A percentile compares a stretch with the other conserved stretches of the same genome.
Conservation (phyloP, 2,113 vertebrate genomes). For the Pangasianodon gigas region DNA sequence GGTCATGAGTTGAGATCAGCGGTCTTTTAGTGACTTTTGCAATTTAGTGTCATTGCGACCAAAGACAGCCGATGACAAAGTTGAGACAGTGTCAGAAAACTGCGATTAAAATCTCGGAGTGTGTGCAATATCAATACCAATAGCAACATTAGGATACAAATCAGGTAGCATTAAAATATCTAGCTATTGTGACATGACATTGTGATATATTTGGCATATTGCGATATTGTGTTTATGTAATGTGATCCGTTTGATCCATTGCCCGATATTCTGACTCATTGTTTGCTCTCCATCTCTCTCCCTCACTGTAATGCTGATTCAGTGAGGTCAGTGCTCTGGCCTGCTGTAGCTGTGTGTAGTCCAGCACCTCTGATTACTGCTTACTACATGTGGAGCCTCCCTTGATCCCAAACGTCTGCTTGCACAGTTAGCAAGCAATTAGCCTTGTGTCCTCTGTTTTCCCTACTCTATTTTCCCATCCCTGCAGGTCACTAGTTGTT, state of each 20-base stretch:
- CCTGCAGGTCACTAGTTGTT: not conserved
- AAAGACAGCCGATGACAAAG: too few species aligned
- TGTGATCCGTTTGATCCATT: not conserved
- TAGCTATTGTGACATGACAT: not conserved
- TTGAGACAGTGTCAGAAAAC: too few species aligned
- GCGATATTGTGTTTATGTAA: not conserved
- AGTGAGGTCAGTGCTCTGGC: slow-evolving; percentile 43
- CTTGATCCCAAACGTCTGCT: not conserved
- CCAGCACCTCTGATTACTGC: slow-evolving; percentile 4
- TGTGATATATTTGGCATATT: not conserved
- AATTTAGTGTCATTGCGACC: too few species aligned
- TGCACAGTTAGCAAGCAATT: not conserved
- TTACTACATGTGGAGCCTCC: not conserved
- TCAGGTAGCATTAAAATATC: not conserved
- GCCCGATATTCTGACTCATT: not conserved
- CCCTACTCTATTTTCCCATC: not conserved
- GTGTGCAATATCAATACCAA: not conserved
- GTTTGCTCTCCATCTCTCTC: not conserved
- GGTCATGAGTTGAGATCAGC: not conserved
- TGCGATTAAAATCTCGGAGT: not conserved
- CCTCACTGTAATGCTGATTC: not conserved
- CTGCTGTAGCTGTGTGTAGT: slow-evolving; percentile 16
- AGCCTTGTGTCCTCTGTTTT: not conserved
- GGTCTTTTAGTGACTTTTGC: not conserved
- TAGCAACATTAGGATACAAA: not conserved